phyloP scores from a whole-genome alignment of 2,888 invertebrate species.

The Lasioglossum zephyrum region DNA sequence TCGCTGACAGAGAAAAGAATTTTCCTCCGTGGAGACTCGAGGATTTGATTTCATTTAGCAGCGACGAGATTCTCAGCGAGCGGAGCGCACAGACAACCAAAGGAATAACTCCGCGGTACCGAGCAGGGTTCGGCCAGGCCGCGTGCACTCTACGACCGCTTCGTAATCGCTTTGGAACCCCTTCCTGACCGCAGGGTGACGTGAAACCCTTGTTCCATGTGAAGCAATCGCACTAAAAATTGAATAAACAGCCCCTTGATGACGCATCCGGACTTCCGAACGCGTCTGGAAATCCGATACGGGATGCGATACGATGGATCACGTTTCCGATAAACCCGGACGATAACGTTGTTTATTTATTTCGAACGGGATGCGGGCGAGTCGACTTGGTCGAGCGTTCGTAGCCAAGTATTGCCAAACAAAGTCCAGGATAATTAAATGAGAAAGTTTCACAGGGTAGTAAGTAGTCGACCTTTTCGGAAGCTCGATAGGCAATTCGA shows the following conservation, averaged over 20 bases:
- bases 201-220: constrained; percentile 34
- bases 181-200: not conserved
- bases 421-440: not conserved
- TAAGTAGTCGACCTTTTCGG: not conserved
- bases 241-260: constrained; percentile 59
- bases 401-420: not conserved
- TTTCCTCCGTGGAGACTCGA: not conserved
- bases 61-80: not conserved
- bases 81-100: not conserved
- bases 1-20: constrained; percentile 7
- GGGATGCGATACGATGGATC: not conserved
- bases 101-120: not conserved
- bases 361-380: not conserved
- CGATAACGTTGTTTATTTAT: constrained; percentile 10
- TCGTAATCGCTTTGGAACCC: too few species aligned
- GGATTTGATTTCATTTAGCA: constrained; percentile 21
- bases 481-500: not conserved
- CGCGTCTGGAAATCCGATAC: not conserved
- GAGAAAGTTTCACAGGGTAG: not conserved
- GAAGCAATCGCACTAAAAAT: constrained; percentile 52
- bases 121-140: too few species aligned
- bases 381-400: not conserved
- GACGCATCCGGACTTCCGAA: not conserved
- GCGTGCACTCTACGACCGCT: too few species aligned
- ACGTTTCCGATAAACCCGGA: not conserved